Base-by-base conservation (phyloP, 2,113 vertebrate species). In the Urocitellus parryii region DNA sequence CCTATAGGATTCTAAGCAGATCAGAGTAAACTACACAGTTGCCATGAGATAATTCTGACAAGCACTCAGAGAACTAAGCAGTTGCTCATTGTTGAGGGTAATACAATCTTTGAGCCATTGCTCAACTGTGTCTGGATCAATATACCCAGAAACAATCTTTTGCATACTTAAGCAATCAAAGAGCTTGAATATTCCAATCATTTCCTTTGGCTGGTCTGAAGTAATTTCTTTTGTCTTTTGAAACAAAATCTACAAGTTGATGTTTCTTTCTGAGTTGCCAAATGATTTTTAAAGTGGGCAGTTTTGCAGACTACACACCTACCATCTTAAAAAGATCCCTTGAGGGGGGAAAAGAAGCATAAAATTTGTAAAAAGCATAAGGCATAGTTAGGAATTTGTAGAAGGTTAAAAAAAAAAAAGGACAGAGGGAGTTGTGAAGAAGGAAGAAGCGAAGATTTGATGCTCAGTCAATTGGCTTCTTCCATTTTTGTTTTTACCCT, bases 191-290 rank as follows among this genome's bases (percentile, higher is more conserved):
- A 22, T 91, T 45, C 29, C 8, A 77, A 1, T 85, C 8, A 85
- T 94, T 94, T 91, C 42, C 72, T 85, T 67, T 70, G 51, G 22
- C 65, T 89, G 68, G n/a, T 72, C 81, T 78, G 22, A 87, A 94
- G 61, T 94, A 24, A 86, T 89, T 88, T 94, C 16, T 93, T 95
- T 83, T 70, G 37, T 81, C 17, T 91, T 88, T 90, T 51, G 76
- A 18, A 24, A 63, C 53, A 84, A 78, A 85, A 88, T 79, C 24
- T 67, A 10, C 53, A 37, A 51, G n/a, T 73, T 53, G 25, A 18
- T 93, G 2, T 91, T 93, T 95, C 20, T 94, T 76, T 89, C 24
- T 80, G 48, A 68, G 4, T 77, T 85, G 24, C 12, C 53, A 72
- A 34, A 12, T 84, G 74, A 48, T 58, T 13, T 13, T 56, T 68